phyloP scores from a whole-genome alignment of 2,113 vertebrate species.

The Callithrix jacchus region DNA sequence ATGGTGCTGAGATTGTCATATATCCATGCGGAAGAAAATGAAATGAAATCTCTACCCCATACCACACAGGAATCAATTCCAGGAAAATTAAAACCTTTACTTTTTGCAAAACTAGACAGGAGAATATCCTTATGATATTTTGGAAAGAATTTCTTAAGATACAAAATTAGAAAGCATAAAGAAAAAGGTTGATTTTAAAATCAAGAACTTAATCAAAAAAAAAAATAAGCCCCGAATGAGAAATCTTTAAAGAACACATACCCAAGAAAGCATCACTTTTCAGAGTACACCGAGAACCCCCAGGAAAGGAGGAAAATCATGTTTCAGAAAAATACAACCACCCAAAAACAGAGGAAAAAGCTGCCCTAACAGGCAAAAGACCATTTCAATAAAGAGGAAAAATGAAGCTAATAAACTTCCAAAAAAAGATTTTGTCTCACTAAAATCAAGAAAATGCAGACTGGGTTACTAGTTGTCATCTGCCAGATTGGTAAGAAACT shows the following conservation, averaged over 20 bases:
- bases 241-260: not conserved
- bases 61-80: not conserved
- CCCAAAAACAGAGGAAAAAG: too few species aligned
- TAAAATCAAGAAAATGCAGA: not conserved
- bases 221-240: not conserved
- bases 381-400: not conserved
- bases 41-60: not conserved
- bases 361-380: not conserved
- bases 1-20: not conserved
- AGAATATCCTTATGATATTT: not conserved
- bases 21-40: not conserved
- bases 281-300: not conserved
- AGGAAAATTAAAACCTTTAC: not conserved
- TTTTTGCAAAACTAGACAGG: not conserved
- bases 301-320: too few species aligned
- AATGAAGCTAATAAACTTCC: too few species aligned
- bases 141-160: not conserved
- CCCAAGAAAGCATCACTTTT: not conserved
- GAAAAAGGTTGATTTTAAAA: not conserved
- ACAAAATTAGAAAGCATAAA: not conserved
- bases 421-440: not conserved
- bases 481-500: not conserved
- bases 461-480: not conserved
- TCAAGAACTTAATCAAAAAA: not conserved
- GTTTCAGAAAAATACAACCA: too few species aligned